These are phyloP conservation scores for Ochotona princeps DNA, from an alignment of 2,113 vertebrate species.

Conservation along the genomic window DNA sequence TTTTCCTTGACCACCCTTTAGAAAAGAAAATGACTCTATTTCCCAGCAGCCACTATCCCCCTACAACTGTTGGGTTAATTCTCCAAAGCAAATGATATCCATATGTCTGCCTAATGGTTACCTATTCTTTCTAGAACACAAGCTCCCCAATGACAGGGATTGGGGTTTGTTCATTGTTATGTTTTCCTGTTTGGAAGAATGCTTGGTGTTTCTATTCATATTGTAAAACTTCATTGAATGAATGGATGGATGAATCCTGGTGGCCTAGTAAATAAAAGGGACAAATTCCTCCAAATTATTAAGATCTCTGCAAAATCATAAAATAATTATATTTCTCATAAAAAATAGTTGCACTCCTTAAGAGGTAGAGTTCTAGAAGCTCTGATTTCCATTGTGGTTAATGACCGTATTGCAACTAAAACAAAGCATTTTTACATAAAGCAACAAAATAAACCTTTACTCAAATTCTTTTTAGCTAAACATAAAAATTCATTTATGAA, in stretches of 20 bases:
- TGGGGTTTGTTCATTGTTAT: background rate
- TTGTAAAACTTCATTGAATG: background rate
- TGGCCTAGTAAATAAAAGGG: background rate
- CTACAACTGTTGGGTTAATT: background rate
- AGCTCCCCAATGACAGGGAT: background rate
- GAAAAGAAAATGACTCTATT: background rate
- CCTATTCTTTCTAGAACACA: background rate
- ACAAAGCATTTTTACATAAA: conserved; percentile 30
- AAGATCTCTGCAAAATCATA: background rate
- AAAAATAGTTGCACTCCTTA: conserved; percentile 21
- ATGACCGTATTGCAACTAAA: conserved; percentile 25
- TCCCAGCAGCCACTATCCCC: background rate
- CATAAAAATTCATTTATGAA: conserved; percentile 61
- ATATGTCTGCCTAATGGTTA: background rate
- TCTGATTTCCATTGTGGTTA: conserved; percentile 52
- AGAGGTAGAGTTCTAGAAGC: background rate
- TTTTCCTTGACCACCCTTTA: background rate
- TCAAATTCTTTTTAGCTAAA: conserved; percentile 60
- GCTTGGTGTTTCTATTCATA: background rate
- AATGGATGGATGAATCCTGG: conserved; percentile 12
- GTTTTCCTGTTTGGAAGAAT: background rate
- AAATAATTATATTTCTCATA: conserved; percentile 30
- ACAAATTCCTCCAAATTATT: conserved; percentile 15
- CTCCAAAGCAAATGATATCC: background rate
- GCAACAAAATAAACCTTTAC: conserved; percentile 77